Base-by-base conservation (phyloP, 2,113 vertebrate species). In the Camelus bactrianus region DNA sequence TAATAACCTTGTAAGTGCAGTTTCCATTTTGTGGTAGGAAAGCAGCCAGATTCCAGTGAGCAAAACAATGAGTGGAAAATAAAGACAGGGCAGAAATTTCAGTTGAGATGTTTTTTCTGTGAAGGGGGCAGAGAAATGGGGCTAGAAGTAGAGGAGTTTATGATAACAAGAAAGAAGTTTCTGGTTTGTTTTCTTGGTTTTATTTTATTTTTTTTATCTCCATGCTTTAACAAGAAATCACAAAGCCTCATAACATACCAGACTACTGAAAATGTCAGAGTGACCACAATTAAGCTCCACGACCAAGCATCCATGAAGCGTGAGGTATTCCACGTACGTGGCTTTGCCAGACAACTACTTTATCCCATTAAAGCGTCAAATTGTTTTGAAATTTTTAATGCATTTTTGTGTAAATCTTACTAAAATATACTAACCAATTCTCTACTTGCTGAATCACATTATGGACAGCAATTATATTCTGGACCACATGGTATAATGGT, bases 211-310 rank as follows among this genome's bases (percentile, higher is more conserved):
- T 26, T 28, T 76, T 76, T n/a, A 76, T 84, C 46, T 80, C 15
- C 38, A 62, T 22, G 28, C 9, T 72, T 95, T 85, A 81, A 91
- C 35, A 58, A 91, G 35, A 94, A 93, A 48, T 52, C 91, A 48
- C 65, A 77, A 65, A 84, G 64, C 26, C 73, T 76, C 35, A 65
- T 28, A 65, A 30, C 16, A 46, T 32, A 69, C 9, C n/a, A 80
- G 48, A 54, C 35, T 20, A 62, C 87, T 91, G 52, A 76, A 54
- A 88, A 83, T 38, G 16, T 38, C 17, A 58, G 64, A 48, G 17
- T 50, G 26, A 58, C 48, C 70, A 17, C 24, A 77, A 8, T 12
- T 72, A 84, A 48, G 4, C 70, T 73, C 52, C 20, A 42, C 13
- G 38, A 75, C 26, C 32, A 17, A 19, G 50, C 30, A 83, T 22